Evolutionary conservation across 2,888 invertebrate species (phyloP), one percentile per base, ranked within the genome.

Genomic region (Drosophila infuscata): DNA sequence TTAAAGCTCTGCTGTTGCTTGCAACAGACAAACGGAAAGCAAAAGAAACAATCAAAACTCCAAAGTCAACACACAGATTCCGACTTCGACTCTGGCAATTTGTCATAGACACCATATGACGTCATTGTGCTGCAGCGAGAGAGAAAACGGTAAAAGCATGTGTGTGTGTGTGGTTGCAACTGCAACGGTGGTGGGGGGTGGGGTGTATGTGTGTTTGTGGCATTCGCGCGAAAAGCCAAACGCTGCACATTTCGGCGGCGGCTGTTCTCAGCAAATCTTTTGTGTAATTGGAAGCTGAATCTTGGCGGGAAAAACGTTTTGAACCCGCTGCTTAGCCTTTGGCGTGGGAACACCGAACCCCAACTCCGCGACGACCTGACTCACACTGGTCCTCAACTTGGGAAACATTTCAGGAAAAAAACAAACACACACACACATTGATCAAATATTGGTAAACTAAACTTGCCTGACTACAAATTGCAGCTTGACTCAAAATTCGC

Each of bases 281-380:
- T 83, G 83, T 83, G 89, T 87, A 85, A 89, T 89, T 83, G 77
- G 85, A 85, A 87, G 84, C 89, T 71, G 74, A 69, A 68, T 66
- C 76, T 70, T 68, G 82, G 88, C 78, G 69, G 69, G 70, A 85
- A 84, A 84, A 88, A 88, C 89, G 84, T 74, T 84, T 88, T 84
- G 86, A 84, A 83, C 84, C 83, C 89, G 79, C 86, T 74, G 62
- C 67, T 79, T 82, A 82, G 76, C 88, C 76, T 82, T 78, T 80
- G 84, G 84, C 84, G 84, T 84, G 84, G 84, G 84, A 84, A 84
- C 75, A 73, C 46, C 81, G 73, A 66, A 57, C 71, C 48, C 69
- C 66, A 52, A 66, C 56, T 52, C 56, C n/a, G 62, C 60, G 20
- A 17, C 63, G 43, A 36, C n/a, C 76, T 33, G 58, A 38, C 70